These are phyloP conservation scores for Scotopteryx bipunctaria DNA, from an alignment of 2,888 invertebrate species.

Conservation along the genomic window DNA sequence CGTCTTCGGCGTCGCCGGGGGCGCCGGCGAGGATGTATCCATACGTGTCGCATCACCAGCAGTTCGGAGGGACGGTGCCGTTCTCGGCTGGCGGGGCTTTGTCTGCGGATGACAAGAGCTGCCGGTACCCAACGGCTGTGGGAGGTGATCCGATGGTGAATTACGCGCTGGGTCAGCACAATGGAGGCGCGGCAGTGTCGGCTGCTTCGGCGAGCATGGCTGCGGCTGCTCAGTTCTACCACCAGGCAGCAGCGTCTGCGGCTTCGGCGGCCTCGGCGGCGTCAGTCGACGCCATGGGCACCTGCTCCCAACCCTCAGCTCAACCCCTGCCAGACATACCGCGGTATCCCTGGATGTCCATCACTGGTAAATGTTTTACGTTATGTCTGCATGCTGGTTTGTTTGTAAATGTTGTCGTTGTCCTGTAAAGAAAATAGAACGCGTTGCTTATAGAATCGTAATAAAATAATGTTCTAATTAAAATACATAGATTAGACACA, in stretches of 20 bases:
- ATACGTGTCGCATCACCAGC: constrained; percentile 93
- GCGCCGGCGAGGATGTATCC: constrained; percentile 95
- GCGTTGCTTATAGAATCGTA: neutral
- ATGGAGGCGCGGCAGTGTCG: constrained; percentile 87
- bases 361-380: constrained; percentile 91
- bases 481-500: neutral
- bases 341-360: constrained; percentile 98
- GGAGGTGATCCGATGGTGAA: constrained; percentile 90
- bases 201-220: constrained; percentile 87
- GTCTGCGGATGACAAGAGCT: constrained; percentile 89
- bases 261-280: constrained; percentile 90
- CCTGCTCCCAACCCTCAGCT: constrained; percentile 91
- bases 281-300: constrained; percentile 91
- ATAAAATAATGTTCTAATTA: neutral
- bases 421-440: constrained; percentile 37
- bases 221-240: constrained; percentile 93
- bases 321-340: constrained; percentile 96
- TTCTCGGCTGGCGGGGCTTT: constrained; percentile 87
- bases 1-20: constrained; percentile 88
- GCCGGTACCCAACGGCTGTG: constrained; percentile 89
- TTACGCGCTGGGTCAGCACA: constrained; percentile 90
- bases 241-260: constrained; percentile 90
- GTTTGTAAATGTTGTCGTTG: constrained; percentile 33
- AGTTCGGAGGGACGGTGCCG: constrained; percentile 87
- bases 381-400: constrained; percentile 62